Conservation (phyloP, 1,140 invertebrate species). For the Chlorops oryzae region DNA sequence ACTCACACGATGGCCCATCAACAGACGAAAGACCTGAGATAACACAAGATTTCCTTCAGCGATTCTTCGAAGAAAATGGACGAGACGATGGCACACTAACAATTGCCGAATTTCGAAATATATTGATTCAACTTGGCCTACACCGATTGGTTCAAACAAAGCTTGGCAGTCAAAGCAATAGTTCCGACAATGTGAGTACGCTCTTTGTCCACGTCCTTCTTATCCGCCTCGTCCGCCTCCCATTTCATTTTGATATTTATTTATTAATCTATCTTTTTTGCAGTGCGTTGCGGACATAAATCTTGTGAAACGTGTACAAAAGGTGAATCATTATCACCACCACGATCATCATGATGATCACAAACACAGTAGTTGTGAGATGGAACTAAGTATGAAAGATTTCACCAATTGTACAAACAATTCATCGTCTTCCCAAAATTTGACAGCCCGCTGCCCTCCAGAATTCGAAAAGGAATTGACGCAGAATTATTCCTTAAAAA, state of each 20-base stretch:
- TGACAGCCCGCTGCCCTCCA: too few species aligned
- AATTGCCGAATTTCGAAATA: slow-evolving; percentile 59
- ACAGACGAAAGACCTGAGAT: slow-evolving; percentile 25
- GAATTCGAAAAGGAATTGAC: too few species aligned
- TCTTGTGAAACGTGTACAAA: slow-evolving; percentile 37
- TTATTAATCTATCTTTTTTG: slow-evolving; percentile 17
- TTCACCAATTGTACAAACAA: too few species aligned
- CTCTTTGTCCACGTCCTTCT: too few species aligned
- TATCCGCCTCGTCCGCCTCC: too few species aligned
- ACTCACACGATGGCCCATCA: slow-evolving; percentile 19
- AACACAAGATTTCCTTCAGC: slow-evolving; percentile 45
- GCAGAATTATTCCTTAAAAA: slow-evolving; percentile 28
- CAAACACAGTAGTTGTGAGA: slow-evolving; percentile 14
- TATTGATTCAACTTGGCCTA: slow-evolving; percentile 58
- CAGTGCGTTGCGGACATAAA: slow-evolving; percentile 26
- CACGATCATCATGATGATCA: slow-evolving; percentile 30
- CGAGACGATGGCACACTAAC: slow-evolving; percentile 55
- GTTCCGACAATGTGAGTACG: too few species aligned
- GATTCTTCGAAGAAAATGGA: slow-evolving; percentile 52
- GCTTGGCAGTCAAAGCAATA: slow-evolving; percentile 27
- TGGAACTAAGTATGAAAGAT: too few species aligned
- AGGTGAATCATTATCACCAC: too few species aligned
- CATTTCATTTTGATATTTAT: too few species aligned
- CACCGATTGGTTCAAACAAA: slow-evolving; percentile 49
- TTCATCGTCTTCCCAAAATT: too few species aligned